phyloP scores from a whole-genome alignment of 1,140 invertebrate species.

The Telenomus remus region DNA sequence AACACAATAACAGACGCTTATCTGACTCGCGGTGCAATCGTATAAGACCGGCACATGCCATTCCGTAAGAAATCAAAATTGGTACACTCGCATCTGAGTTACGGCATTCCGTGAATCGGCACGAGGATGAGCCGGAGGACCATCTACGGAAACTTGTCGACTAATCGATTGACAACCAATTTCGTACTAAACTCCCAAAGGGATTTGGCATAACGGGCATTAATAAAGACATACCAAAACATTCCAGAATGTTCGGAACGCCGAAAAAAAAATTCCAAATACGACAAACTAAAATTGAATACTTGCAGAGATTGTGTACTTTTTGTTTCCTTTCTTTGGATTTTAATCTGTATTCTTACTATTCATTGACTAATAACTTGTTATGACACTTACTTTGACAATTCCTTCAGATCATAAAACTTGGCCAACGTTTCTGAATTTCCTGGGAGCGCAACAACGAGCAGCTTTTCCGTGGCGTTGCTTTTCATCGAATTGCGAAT shows the following conservation, averaged over 20 bases:
- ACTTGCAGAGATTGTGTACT: too few species aligned
- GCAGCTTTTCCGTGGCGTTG: slow-evolving; percentile 74
- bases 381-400: slow-evolving; percentile 76
- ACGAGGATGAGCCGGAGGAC: slow-evolving; percentile 47
- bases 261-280: too few species aligned
- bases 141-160: slow-evolving; percentile 43
- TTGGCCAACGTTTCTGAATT: slow-evolving; percentile 81
- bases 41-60: slow-evolving; percentile 51
- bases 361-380: too few species aligned
- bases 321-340: too few species aligned
- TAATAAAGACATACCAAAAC: slow-evolving; percentile 45
- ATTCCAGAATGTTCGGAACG: slow-evolving; percentile 1
- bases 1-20: slow-evolving; percentile 52
- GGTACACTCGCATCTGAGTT: slow-evolving; percentile 36
- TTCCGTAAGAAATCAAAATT: slow-evolving; percentile 53
- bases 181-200: slow-evolving; percentile 2
- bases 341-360: too few species aligned
- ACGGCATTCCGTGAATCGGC: slow-evolving; percentile 44
- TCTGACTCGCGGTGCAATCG: slow-evolving; percentile 42
- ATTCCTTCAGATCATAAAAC: slow-evolving; percentile 81
- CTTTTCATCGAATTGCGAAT: slow-evolving; percentile 75
- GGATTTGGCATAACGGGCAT: neutral
- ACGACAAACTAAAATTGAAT: too few species aligned
- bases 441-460: slow-evolving; percentile 78
- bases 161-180: slow-evolving; percentile 35